phyloP scores from a whole-genome alignment of 2,797 vertebrate species.

The Oryzias sinensis region DNA sequence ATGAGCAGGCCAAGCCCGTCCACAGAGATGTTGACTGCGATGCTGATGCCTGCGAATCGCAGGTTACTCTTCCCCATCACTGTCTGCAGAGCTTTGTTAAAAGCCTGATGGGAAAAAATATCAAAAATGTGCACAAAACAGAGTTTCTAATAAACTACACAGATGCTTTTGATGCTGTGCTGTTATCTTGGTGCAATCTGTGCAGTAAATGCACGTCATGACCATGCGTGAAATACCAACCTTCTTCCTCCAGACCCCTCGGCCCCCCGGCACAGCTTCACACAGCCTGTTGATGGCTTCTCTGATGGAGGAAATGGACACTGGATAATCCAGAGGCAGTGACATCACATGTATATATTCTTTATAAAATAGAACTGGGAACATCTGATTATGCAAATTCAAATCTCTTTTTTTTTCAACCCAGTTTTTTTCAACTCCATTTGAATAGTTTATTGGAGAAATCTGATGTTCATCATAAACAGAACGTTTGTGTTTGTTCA shows the following conservation, averaged over 20 bases:
- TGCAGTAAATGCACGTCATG: conserved; percentile 7
- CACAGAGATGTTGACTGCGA: conserved; percentile 90
- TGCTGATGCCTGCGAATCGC: conserved; percentile 92
- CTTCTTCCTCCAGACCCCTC: conserved; percentile 94
- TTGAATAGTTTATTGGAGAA: background rate
- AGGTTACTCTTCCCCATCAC: conserved; percentile 95
- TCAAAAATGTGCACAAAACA: background rate
- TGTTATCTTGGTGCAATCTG: background rate
- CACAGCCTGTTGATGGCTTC: conserved; percentile 97
- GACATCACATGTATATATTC: too few species aligned
- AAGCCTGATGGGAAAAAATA: conserved; percentile 64
- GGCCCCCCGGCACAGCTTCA: conserved; percentile 90
- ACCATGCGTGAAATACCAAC: conserved; percentile 60
- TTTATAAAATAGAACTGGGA: too few species aligned
- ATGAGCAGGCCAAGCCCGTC: conserved; percentile 91
- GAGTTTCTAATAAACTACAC: too few species aligned
- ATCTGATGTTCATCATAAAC: conserved; percentile 34
- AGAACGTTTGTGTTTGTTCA: conserved; percentile 18
- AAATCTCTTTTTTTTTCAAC: too few species aligned
- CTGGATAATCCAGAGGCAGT: conserved; percentile 6
- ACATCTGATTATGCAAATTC: too few species aligned
- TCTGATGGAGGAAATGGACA: conserved; percentile 67
- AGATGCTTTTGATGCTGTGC: too few species aligned
- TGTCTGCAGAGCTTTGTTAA: conserved; percentile 89
- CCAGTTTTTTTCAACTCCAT: too few species aligned